Base-by-base conservation (phyloP, 2,888 invertebrate genomes). In the Cephus rjabovi region DNA sequence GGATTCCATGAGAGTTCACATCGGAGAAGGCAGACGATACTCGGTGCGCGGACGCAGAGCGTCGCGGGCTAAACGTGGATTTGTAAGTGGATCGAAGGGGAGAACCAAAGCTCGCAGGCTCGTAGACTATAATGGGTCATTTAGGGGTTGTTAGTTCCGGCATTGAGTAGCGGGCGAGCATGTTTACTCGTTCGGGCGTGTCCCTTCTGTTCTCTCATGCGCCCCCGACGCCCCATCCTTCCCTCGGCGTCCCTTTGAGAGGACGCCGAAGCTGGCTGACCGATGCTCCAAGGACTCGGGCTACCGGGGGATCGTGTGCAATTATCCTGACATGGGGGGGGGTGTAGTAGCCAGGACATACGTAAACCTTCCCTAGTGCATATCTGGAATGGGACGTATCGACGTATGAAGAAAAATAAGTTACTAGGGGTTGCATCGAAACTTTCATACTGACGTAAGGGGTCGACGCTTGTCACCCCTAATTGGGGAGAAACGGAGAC, bases 81-180 rank as follows among this genome's bases (percentile, higher is more conserved):
- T 69, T 40, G 30, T 78, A n/a, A 37, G 40, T 56, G 73, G 76
- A 73, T 37, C 35, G 76, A 70, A 6, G 70, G 70, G 70, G 70
- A 70, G 30, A 33, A 30, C 70, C 31, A 40, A 11, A 71, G 76
- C 74, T 69, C 75, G 68, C 34, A 69, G 74, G 76, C 73, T 75
- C 56, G 12, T 74, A 75, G 79, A 68, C 78, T 78, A 77, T 83
- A 85, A 84, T 85, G 83, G 80, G 81, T 86, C 86, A 85, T 86
- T 87, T 84, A 86, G 79, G 85, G 82, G 84, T 84, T 85, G 86
- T 87, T 87, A 87, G 85, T 87, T 87, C 86, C 78, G 78, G 79
- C 76, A 77, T 1, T 81, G 81, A 70, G 68, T 75, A 79, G 77
- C 75, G 74, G 15, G 9, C n/a, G 34, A 34, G 74, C 35, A 4